These are phyloP conservation scores for Cyclina sinensis DNA, from an alignment of 1,140 invertebrate genomes.

Conservation along the genomic window DNA sequence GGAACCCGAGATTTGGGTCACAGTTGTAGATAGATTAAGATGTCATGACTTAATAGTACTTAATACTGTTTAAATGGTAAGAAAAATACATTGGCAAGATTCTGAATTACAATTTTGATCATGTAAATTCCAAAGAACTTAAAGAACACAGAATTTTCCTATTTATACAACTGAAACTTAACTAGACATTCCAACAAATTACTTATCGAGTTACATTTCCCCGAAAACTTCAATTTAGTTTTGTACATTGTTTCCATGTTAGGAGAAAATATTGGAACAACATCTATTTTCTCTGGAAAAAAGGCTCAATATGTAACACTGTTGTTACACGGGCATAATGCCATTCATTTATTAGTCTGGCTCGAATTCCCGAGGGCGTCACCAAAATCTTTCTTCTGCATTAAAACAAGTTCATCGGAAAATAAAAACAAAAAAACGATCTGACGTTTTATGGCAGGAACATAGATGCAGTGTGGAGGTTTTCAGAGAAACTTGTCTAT, in stretches of 20 bases:
- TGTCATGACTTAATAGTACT: too few relatives aligned
- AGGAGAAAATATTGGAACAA: not conserved
- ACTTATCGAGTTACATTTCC: not conserved
- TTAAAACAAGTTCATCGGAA: slow-evolving; percentile 48
- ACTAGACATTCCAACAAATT: too few relatives aligned
- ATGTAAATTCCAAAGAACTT: too few relatives aligned
- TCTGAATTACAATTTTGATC: too few relatives aligned
- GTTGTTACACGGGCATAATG: slow-evolving; percentile 6
- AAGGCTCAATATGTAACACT: slow-evolving; percentile 36
- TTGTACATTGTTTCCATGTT: not conserved
- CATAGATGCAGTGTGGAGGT: not conserved
- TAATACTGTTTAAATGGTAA: too few relatives aligned
- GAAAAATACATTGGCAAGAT: too few relatives aligned
- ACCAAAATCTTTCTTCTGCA: slow-evolving; percentile 59
- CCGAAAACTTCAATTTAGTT: not conserved
- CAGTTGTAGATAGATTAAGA: too few relatives aligned
- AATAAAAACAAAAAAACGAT: slow-evolving; percentile 39
- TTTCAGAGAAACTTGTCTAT: not conserved
- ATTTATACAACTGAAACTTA: too few relatives aligned
- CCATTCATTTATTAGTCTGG: slow-evolving; percentile 65
- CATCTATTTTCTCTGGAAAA: not conserved
- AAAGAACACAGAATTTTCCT: too few relatives aligned
- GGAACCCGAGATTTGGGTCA: too few relatives aligned
- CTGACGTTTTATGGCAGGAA: slow-evolving; percentile 26
- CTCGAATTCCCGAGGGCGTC: slow-evolving; percentile 14